phyloP scores from a whole-genome alignment of 2,797 vertebrate genomes.

The Threskiornis aethiopicus region DNA sequence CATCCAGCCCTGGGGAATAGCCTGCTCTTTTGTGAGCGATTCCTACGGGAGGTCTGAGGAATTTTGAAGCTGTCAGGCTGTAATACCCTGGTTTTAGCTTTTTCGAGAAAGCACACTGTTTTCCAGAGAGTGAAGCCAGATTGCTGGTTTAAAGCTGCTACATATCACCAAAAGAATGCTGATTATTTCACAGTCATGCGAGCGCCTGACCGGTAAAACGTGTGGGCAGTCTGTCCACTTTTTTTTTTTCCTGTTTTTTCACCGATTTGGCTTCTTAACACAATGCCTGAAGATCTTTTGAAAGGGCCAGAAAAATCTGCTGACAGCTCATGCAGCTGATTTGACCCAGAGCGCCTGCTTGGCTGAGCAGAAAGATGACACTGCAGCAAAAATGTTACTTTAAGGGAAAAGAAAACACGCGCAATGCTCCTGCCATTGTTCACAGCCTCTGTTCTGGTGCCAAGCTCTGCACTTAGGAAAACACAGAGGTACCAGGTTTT shows the following conservation, averaged over 20 bases:
- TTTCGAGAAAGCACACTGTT: constrained; percentile 36
- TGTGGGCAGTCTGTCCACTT: constrained; percentile 6
- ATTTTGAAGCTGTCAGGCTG: constrained; percentile 58
- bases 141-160: constrained; percentile 57
- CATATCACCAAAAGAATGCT: constrained; percentile 66
- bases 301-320: constrained; percentile 63
- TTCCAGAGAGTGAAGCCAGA: constrained; percentile 55
- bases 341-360: constrained; percentile 66
- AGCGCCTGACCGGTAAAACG: constrained; percentile 57
- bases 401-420: constrained; percentile 66
- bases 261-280: constrained; percentile 24
- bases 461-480: constrained; percentile 47
- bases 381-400: constrained; percentile 71
- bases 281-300: constrained; percentile 53
- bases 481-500: constrained; percentile 54
- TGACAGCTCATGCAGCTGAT: constrained; percentile 60
- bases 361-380: constrained; percentile 73
- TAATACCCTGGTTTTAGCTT: constrained; percentile 56
- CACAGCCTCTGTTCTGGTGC: constrained; percentile 57
- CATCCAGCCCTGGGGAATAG: constrained; percentile 17
- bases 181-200: constrained; percentile 65
- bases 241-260: not conserved
- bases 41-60: constrained; percentile 50
- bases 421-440: constrained; percentile 64
- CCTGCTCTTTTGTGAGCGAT: constrained; percentile 24